Percentiles rank a stretch among this genome's conserved stretches.
Evolutionary conservation across 2,113 vertebrate genomes (phyloP).

Genomic region (Saiga tatarica): DNA sequence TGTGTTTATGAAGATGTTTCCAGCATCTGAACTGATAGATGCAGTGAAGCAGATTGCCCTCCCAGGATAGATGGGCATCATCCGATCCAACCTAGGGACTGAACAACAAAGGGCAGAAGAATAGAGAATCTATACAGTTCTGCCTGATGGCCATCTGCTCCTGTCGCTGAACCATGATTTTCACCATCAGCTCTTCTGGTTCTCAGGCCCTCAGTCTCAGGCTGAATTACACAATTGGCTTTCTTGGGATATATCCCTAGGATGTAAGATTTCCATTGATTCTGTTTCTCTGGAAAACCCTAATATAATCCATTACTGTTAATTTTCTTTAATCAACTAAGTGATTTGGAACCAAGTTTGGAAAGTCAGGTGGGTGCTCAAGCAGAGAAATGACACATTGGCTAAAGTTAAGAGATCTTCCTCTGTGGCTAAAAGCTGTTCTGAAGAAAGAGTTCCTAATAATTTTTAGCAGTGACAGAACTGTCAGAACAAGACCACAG

Average conservation of each 20-base stretch:
- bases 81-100: too few species aligned
- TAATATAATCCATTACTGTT: background rate
- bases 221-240: background rate
- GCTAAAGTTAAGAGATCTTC: background rate
- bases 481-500: background rate
- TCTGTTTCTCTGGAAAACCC: background rate
- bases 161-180: background rate
- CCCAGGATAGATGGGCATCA: background rate
- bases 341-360: background rate
- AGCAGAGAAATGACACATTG: background rate
- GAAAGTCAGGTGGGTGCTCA: background rate
- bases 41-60: background rate
- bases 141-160: background rate
- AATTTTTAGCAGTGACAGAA: background rate
- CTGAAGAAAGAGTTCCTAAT: background rate
- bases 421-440: background rate
- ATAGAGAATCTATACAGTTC: background rate
- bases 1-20: background rate
- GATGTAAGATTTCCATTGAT: background rate
- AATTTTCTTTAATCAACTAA: background rate
- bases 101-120: background rate
- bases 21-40: background rate
- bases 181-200: background rate
- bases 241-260: background rate
- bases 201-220: background rate